Conservation (phyloP, 2,888 invertebrate genomes). For the Encarsia formosa region DNA sequence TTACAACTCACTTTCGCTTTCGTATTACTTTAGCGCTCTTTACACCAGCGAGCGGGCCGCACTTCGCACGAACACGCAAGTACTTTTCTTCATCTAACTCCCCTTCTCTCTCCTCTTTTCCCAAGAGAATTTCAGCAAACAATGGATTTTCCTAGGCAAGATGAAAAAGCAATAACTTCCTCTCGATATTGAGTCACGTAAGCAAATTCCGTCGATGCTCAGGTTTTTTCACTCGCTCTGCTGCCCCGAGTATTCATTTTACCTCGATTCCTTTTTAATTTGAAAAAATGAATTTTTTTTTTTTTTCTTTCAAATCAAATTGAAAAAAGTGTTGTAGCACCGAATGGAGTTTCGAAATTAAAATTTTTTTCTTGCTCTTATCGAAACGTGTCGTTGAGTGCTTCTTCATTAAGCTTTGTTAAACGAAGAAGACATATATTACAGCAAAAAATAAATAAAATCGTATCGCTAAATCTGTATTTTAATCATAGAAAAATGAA, state of each 20-base stretch:
- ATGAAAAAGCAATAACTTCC: constrained; percentile 25
- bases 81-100: constrained; percentile 17
- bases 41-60: not conserved
- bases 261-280: too few relatives aligned
- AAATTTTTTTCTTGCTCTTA: too few relatives aligned
- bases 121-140: constrained; percentile 15
- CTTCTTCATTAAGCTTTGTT: too few relatives aligned
- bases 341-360: too few relatives aligned
- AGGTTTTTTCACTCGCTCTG: constrained; percentile 12
- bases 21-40: constrained; percentile 12
- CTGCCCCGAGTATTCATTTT: not conserved
- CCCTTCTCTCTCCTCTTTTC: not conserved
- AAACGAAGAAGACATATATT: too few relatives aligned
- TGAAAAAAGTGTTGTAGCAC: too few relatives aligned
- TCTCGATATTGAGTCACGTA: constrained; percentile 21
- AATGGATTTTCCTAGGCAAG: constrained; percentile 19
- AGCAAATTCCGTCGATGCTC: constrained; percentile 19
- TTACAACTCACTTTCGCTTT: constrained; percentile 13
- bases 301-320: too few relatives aligned
- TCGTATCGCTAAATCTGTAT: too few relatives aligned
- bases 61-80: not conserved
- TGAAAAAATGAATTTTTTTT: too few relatives aligned
- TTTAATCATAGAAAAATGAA: too few relatives aligned
- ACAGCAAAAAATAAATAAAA: too few relatives aligned
- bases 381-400: too few relatives aligned